Conservation (phyloP, 2,797 vertebrate genomes). For the Parotocinclus haroldoi region DNA sequence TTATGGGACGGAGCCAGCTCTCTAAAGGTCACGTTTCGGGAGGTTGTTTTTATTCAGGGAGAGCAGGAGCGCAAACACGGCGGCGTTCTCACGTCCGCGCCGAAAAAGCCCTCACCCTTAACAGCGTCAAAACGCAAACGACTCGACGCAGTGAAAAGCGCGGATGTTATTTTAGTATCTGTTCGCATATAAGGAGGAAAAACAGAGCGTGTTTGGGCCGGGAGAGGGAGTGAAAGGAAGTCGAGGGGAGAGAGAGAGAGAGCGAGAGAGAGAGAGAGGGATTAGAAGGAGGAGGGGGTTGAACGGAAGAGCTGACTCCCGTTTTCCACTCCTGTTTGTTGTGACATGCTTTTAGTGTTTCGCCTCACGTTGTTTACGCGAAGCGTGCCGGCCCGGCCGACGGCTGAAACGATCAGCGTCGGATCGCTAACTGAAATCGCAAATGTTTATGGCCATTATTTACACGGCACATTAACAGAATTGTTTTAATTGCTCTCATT, state of each 20-base stretch:
- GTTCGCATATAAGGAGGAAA: constrained; percentile 3
- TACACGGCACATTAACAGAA: too few relatives aligned
- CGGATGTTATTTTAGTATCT: constrained; percentile 17
- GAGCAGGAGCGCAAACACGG: constrained; percentile 17
- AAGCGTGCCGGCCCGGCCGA: background rate
- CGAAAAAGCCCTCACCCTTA: constrained; percentile 17
- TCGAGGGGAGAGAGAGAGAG: constrained; percentile 13
- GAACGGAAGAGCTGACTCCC: constrained; percentile 15
- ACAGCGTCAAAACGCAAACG: constrained; percentile 4
- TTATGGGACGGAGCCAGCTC: constrained; percentile 44
- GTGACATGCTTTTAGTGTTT: constrained; percentile 12
- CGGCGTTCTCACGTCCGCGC: constrained; percentile 5
- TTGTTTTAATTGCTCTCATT: too few relatives aligned
- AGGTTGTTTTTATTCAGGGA: constrained; percentile 57
- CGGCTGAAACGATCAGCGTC: too few relatives aligned
- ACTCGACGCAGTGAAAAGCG: background rate
- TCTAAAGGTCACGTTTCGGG: constrained; percentile 54
- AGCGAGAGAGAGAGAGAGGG: constrained; percentile 24
- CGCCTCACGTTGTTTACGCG: background rate
- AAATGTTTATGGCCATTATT: too few relatives aligned
- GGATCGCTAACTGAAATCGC: too few relatives aligned
- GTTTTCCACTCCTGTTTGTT: constrained; percentile 18
- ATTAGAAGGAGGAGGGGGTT: constrained; percentile 16
- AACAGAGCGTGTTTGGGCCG: constrained; percentile 35
- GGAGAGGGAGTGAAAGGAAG: constrained; percentile 25